Percentiles rank a stretch among this genome's conserved stretches.
Evolutionary conservation across 1,140 invertebrate genomes (phyloP).

Genomic region (Atta texana): DNA sequence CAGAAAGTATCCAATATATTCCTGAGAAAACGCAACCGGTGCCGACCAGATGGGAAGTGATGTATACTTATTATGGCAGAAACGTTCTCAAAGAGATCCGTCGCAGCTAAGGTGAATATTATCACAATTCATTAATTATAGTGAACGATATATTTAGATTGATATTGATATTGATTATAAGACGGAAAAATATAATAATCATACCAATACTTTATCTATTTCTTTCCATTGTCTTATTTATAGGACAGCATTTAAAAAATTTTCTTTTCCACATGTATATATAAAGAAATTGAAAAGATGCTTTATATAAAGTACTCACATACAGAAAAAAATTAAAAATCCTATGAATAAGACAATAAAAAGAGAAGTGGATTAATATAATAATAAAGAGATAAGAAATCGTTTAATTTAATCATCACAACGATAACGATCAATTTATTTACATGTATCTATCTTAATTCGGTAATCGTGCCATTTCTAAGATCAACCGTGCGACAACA

Average conservation of each 20-base stretch:
- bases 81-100: conserved; percentile 80
- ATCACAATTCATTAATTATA: neutral
- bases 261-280: too few species aligned
- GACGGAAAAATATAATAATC: neutral
- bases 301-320: too few species aligned
- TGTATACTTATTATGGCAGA: conserved; percentile 85
- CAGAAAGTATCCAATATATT: conserved; percentile 50
- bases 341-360: too few species aligned
- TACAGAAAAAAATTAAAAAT: too few species aligned
- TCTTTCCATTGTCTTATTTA: too few species aligned
- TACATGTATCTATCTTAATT: conserved; percentile 4
- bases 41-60: conserved; percentile 79
- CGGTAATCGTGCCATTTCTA: neutral
- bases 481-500: neutral
- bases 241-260: too few species aligned
- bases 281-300: too few species aligned
- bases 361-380: neutral
- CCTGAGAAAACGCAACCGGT: conserved; percentile 66
- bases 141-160: conserved; percentile 1
- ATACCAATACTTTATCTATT: too few species aligned
- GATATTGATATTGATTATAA: neutral
- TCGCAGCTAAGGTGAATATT: conserved; percentile 80
- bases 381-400: neutral
- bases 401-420: neutral
- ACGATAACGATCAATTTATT: neutral